Evolutionary conservation across 1,140 invertebrate genomes (phyloP), one percentile per base, ranked within the genome.

Genomic region (Zaprionus gabonicus): DNA sequence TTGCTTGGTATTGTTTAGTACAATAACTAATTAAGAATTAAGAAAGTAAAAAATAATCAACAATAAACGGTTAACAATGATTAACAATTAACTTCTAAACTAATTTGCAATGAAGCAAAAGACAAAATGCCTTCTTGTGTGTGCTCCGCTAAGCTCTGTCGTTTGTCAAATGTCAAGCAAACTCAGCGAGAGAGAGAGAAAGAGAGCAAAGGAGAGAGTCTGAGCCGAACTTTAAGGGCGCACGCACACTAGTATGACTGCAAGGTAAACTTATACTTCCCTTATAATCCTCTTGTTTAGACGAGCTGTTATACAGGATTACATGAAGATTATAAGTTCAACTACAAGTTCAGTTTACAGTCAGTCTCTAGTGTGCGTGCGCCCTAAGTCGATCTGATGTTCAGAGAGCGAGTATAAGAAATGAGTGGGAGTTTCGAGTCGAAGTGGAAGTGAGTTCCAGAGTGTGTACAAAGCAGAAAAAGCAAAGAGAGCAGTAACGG

Each of bases 21-120:
- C 57, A 70, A 66, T 56, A 66, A 44, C 17, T 23, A 25, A 51
- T 12, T 13, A 51, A 49, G 10, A 41, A 59, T 41, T 41, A 10
- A 41, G 59, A 10, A 34, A 41, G 4, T 20, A 46, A 46, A 56
- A 38, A 13, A 44, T 56, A 56, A 62, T 12, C 36, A 57, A 62
- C 6, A 38, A 55, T 27, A 64, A 57, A 49, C 20, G 55, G 31
- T 51, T 6, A 51, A 36, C 3, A 34, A n/a, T 27, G 46, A 62
- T 1, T 25, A 53, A 64, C 38, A 38, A 57, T 25, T 17, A 74
- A 73, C 57, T 67, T 72, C 31, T 34, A 49, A 55, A 38, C 28
- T 34, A 34, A 73, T 62, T 49, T 31, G 38, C 64, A 65, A 60
- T 23, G 5, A 51, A 36, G 58, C 41, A 64, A 80, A 73, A 70